Percentiles rank a stretch among this genome's conserved stretches.
Evolutionary conservation across 1,140 invertebrate species (phyloP).

Genomic region (Bombus turneri): DNA sequence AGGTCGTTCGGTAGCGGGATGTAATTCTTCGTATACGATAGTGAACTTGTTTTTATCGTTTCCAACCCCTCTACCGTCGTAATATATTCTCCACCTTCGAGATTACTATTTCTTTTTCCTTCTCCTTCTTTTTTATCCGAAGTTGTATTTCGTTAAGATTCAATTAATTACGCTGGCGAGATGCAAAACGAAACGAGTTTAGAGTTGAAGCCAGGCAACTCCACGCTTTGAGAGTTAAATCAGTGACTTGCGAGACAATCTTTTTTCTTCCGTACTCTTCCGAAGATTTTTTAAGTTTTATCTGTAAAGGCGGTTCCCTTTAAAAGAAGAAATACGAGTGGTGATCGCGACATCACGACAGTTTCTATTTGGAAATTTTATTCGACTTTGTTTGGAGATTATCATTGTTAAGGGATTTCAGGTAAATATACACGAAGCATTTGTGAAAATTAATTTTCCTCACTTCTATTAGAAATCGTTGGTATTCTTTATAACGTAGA

Average conservation of each 20-base stretch:
- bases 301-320: not conserved
- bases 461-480: not conserved
- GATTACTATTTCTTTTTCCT: not conserved
- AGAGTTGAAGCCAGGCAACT: not conserved
- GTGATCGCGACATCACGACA: too few species aligned
- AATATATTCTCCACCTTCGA: not conserved
- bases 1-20: too few species aligned
- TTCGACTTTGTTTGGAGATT: too few species aligned
- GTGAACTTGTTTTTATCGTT: not conserved
- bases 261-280: not conserved
- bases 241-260: not conserved
- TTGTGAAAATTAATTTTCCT: not conserved
- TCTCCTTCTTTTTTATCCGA: not conserved
- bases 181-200: not conserved
- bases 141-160: not conserved
- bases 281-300: not conserved
- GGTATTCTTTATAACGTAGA: not conserved
- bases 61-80: not conserved
- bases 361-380: not conserved
- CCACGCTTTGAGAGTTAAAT: conserved; percentile 1
- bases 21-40: too few species aligned
- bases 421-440: too few species aligned
- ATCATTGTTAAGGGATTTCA: too few species aligned
- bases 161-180: not conserved
- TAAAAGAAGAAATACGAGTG: not conserved